Conservation (phyloP, 1,140 invertebrate species). For the Planococcus citri region DNA sequence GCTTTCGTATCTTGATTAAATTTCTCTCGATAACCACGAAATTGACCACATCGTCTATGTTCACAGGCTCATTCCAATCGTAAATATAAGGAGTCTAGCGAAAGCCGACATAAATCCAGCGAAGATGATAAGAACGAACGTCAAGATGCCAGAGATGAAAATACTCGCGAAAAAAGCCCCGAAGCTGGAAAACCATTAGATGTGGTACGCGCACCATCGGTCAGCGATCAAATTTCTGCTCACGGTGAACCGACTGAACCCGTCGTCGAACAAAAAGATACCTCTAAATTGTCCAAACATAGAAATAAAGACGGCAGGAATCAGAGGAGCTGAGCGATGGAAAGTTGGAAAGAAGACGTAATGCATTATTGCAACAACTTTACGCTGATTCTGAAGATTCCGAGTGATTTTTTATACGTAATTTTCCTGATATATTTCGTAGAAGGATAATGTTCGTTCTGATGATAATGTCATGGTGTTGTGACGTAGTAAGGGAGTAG, state of each 20-base stretch:
- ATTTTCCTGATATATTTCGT: no score
- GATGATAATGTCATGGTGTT: no score
- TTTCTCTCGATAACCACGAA: no score
- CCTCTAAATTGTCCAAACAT: neutral
- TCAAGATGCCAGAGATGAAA: neutral
- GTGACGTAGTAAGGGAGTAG: no score
- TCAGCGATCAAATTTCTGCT: neutral
- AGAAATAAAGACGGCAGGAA: neutral
- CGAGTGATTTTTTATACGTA: no score
- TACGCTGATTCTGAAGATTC: slow-evolving; percentile 40
- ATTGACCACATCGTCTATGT: neutral
- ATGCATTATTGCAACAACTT: slow-evolving; percentile 70
- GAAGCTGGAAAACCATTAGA: neutral
- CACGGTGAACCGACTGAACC: no score
- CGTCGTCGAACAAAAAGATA: neutral
- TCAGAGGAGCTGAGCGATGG: slow-evolving; percentile 65
- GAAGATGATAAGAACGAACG: neutral
- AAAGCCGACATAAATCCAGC: neutral
- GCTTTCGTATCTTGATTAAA: no score
- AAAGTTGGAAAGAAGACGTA: slow-evolving; percentile 76
- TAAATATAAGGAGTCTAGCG: neutral
- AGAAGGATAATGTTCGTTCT: no score
- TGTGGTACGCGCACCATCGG: neutral
- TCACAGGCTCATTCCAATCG: neutral
- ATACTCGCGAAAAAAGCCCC: neutral